Evolutionary conservation across 2,797 vertebrate species (phyloP).

Genomic region (Columba guinea): DNA sequence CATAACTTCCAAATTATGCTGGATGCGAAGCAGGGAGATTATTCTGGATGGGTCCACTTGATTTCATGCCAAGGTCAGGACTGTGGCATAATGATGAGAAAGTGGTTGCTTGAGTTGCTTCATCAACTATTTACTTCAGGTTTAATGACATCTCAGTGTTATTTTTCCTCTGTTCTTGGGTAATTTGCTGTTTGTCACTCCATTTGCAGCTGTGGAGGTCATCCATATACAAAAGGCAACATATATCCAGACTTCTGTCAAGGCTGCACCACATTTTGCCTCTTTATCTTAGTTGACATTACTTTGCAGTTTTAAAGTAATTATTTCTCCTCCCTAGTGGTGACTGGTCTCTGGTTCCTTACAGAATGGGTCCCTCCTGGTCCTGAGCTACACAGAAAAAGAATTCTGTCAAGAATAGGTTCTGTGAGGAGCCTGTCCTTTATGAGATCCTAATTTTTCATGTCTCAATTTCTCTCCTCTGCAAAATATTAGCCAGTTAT

Average conservation of each 20-base stretch:
- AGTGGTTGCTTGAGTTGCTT: background rate
- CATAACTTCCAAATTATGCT: background rate
- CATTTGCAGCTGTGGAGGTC: background rate
- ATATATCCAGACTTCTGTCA: background rate
- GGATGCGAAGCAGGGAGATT: background rate
- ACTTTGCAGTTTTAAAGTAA: background rate
- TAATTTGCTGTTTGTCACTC: constrained; percentile 6
- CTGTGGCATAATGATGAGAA: constrained; percentile 7
- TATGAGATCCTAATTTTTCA: background rate
- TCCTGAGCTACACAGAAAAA: background rate
- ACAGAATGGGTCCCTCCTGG: background rate
- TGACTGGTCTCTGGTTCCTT: background rate
- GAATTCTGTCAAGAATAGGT: background rate
- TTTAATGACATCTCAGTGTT: constrained; percentile 9
- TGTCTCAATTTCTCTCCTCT: background rate
- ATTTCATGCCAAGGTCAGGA: constrained; percentile 27
- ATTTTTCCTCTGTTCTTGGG: background rate
- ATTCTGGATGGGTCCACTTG: constrained; percentile 13
- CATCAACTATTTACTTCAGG: constrained; percentile 25
- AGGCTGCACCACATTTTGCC: background rate
- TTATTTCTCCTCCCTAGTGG: background rate
- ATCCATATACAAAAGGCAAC: background rate
- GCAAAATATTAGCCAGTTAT: background rate
- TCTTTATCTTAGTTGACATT: background rate
- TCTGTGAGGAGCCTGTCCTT: background rate